These are phyloP conservation scores for Nebria salina DNA, from an alignment of 2,888 invertebrate species.

Conservation along the genomic window DNA sequence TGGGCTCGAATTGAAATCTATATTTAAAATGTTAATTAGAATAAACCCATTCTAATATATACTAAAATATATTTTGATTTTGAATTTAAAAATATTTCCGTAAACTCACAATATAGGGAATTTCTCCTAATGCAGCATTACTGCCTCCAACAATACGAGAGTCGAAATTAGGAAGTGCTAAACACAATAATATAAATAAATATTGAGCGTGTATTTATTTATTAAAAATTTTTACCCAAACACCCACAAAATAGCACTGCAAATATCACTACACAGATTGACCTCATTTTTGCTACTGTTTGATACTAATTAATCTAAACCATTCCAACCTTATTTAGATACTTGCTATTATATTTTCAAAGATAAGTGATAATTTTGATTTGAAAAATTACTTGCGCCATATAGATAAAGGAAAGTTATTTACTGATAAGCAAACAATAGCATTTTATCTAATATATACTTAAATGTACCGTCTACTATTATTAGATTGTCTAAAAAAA, in stretches of 20 bases:
- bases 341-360: background rate
- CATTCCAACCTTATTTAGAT: too few relatives aligned
- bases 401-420: background rate
- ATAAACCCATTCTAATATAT: constrained; percentile 10
- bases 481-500: too few relatives aligned
- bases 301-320: background rate
- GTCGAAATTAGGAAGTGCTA: constrained; percentile 19
- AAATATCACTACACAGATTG: background rate
- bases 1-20: constrained; percentile 47
- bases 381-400: background rate
- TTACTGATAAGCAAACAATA: background rate
- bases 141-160: constrained; percentile 51
- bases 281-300: background rate
- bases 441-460: background rate
- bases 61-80: too few relatives aligned
- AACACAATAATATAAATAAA: constrained; percentile 5
- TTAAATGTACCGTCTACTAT: too few relatives aligned
- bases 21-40: constrained; percentile 12
- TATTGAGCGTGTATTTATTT: too few relatives aligned
- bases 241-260: background rate
- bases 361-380: background rate
- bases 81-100: background rate
- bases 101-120: constrained; percentile 50
- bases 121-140: constrained; percentile 50
- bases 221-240: background rate